Percentiles rank a stretch among this genome's conserved stretches.
These are phyloP conservation scores for Hofmannophila pseudospretella DNA, from an alignment of 2,888 invertebrate genomes.

Conservation along the genomic window DNA sequence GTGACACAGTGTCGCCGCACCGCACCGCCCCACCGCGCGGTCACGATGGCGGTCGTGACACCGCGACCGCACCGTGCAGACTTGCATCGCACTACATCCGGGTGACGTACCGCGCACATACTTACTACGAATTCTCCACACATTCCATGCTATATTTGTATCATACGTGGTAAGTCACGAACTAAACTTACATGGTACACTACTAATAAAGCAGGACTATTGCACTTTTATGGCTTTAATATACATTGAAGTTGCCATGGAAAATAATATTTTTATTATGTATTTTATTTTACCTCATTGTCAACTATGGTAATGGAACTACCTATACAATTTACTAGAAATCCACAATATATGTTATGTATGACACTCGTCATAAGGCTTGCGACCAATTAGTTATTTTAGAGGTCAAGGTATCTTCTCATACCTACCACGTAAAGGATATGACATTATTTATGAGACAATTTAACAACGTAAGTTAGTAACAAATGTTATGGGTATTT, in stretches of 20 bases:
- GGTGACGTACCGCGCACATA: constrained; percentile 32
- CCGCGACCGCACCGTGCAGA: constrained; percentile 3
- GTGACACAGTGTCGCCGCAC: neutral
- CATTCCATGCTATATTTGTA: constrained; percentile 37
- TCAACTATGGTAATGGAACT: neutral
- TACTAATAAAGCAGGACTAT: constrained; percentile 20
- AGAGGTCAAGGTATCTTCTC: constrained; percentile 42
- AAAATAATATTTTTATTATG: neutral
- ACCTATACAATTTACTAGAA: neutral
- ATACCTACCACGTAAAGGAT: constrained; percentile 23
- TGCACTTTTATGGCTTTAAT: constrained; percentile 22
- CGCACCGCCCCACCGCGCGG: no score
- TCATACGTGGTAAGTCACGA: constrained; percentile 25
- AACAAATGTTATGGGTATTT: neutral
- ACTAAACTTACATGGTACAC: constrained; percentile 31
- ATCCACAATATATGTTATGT: no score
- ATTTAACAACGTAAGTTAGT: constrained; percentile 12
- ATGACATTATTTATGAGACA: constrained; percentile 22
- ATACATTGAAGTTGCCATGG: constrained; percentile 11
- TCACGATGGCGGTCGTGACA: neutral
- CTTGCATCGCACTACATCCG: constrained; percentile 30
- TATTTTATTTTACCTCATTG: neutral
- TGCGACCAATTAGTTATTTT: constrained; percentile 26
- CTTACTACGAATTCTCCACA: constrained; percentile 36
- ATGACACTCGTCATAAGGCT: constrained; percentile 14